Base-by-base conservation (phyloP, 2,888 invertebrate genomes). In the Crematogaster levior region DNA sequence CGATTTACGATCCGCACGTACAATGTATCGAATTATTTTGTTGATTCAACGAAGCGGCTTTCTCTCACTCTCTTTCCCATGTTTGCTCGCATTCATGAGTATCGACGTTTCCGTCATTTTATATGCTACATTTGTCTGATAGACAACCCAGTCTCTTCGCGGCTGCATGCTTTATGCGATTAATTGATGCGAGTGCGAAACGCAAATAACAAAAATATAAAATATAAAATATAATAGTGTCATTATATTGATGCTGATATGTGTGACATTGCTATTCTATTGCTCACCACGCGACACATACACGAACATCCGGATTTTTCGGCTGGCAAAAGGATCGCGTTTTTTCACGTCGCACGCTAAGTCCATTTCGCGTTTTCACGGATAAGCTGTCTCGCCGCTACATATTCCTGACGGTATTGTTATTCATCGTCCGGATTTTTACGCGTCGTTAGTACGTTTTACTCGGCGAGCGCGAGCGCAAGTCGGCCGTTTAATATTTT, bases 31-130 rank as follows among this genome's bases (percentile, higher is more conserved):
- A 79, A 82, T 88, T 88, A 85, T 88, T 88, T 80, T 82, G 84
- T 86, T 82, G 88, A 88, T 85, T 85, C 86, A 81, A 83, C 88
- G 83, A 86, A 88, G 83, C 82, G 61, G 18, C 43, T 18, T 18
- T 24, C 30, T 15, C 4, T 27, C 3, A 15, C 24, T 10, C 6
- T 9, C 3, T 27, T 34, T 21, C 24, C 34, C 15, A 24, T 24
- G 3, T 34, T 51, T 21, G 21, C 21, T 43, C 30, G 43, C 56
- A 34, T 51, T 63, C 43, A 34, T 6, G 48, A 37, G 10, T 73
- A 73, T 73, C 56, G 74, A 81, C 81, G 7, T 73, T 61, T 74
- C 63, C 46, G 34, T 34, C 72, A 74, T 65, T 81, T 81, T 81
- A 74, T 74, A 56, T 56, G n/a, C 37, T 24, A 6, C 46, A 46